Conservation (phyloP, 2,113 vertebrate genomes). For the Argyrosomus japonicus region DNA sequence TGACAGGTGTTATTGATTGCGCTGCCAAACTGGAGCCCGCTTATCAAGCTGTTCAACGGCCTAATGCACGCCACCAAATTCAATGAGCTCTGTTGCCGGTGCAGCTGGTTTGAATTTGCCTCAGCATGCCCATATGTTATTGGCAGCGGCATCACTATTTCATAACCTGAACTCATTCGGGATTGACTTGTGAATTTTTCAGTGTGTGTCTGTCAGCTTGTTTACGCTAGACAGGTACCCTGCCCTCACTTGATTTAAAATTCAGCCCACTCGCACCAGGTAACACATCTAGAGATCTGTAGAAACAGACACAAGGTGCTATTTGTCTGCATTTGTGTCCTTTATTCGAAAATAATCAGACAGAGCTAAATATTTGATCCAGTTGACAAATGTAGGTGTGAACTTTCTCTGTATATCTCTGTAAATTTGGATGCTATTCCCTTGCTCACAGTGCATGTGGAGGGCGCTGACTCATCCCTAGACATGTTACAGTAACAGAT, state of each 20-base stretch:
- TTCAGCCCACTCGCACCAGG: slow-evolving; percentile 30
- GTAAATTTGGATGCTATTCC: slow-evolving; percentile 21
- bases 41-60: slow-evolving; percentile 62
- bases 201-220: slow-evolving; percentile 21
- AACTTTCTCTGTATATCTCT: slow-evolving; percentile 16
- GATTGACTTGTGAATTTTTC: slow-evolving; percentile 38
- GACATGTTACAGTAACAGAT: slow-evolving; percentile 56
- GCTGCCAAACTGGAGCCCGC: slow-evolving; percentile 35
- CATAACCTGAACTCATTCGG: slow-evolving; percentile 45
- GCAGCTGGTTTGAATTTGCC: slow-evolving; percentile 42
- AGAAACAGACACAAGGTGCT: slow-evolving; percentile 27
- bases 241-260: slow-evolving; percentile 35
- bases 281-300: slow-evolving; percentile 28
- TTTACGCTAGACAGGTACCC: slow-evolving; percentile 43
- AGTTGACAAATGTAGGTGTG: slow-evolving; percentile 38
- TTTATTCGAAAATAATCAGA: slow-evolving; percentile 35
- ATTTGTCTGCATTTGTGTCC: slow-evolving; percentile 36
- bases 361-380: slow-evolving; percentile 22
- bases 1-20: slow-evolving; percentile 55
- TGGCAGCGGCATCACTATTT: slow-evolving; percentile 47
- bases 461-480: slow-evolving; percentile 48
- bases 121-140: slow-evolving; percentile 29
- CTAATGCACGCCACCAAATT: slow-evolving; percentile 25
- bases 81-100: slow-evolving; percentile 30
- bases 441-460: not conserved